Base-by-base conservation (phyloP, 2,113 vertebrate genomes). In the Anhinga rufa region DNA sequence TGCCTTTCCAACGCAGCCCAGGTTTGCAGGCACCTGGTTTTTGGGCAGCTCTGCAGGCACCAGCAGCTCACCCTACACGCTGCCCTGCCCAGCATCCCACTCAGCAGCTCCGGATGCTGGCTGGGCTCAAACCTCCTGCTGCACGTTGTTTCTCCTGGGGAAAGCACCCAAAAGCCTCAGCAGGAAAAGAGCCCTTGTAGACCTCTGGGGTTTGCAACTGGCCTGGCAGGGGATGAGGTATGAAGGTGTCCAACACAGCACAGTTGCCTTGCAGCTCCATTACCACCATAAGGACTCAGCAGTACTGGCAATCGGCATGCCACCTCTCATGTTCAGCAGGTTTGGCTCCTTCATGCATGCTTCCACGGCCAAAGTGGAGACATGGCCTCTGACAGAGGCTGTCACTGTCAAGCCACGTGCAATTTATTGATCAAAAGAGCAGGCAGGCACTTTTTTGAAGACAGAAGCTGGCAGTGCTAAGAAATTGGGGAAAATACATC, bases 101-200 rank as follows among this genome's bases (percentile, higher is more conserved):
- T 32, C 38, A 10, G 7, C 1, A 1, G 24, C 32, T 82, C 36
- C 42, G 6, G 5, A 55, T 11, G 31, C 9, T 2, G 2, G 5
- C 46, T 31, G 60, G 65, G 52, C 66, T 88, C 48, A 68, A 61
- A 57, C 4, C 10, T 80, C 44, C 44, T 0, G 1, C 54, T 31
- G 20, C 44, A 42, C 24, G 21, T 17, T 1, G 0, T 16, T 38
- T 61, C 31, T 48, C 15, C 32, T 18, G n/a, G 48, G 82, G 87
- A 34, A 42, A 19, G 22, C n/a, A 68, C 32, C 36, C 21, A 21
- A 31, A 25, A 82, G 18, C 32, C 82, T 5, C 57, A 51, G 32
- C 22, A 46, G 18, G 60, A 18, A 48, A 60, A 66, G 31, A 71
- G 13, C 34, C 28, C 31, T 49, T 52, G 36, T 38, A 78, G 40